These are phyloP conservation scores for Phasianus colchicus DNA, from an alignment of 2,113 vertebrate genomes.

Conservation along the genomic window DNA sequence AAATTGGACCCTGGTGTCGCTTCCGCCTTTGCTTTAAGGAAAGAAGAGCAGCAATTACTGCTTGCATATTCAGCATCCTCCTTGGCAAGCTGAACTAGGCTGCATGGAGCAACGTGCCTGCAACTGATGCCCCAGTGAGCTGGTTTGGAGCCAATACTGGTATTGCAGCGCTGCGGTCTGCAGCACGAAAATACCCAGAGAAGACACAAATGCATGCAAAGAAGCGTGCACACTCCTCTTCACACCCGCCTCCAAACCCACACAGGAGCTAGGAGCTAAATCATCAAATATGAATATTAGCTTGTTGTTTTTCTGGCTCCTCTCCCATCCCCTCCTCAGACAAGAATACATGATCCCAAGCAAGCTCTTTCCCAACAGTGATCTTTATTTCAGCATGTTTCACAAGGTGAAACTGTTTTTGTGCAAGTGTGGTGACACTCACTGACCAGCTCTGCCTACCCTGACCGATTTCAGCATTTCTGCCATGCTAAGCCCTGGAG, in stretches of 20 bases:
- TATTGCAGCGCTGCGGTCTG: constrained; percentile 10
- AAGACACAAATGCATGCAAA: constrained; percentile 43
- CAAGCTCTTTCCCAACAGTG: not conserved
- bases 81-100: constrained; percentile 42
- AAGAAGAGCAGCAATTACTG: constrained; percentile 54
- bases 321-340: constrained; percentile 7
- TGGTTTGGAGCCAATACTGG: constrained; percentile 23
- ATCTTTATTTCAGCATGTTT: not conserved
- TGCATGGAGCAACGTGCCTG: not conserved
- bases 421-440: fast-evolving
- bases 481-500: not conserved
- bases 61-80: constrained; percentile 66
- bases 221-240: not conserved
- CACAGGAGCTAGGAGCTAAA: constrained; percentile 31
- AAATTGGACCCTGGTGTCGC: constrained; percentile 40
- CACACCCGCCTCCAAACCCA: constrained; percentile 35
- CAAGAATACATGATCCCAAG: not conserved
- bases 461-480: not conserved
- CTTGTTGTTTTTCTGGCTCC: constrained; percentile 1
- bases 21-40: constrained; percentile 58
- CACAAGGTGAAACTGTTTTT: not conserved
- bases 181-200: constrained; percentile 52
- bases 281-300: constrained; percentile 24
- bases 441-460: fast-evolving
- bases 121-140: constrained; percentile 34